phyloP scores from a whole-genome alignment of 2,797 vertebrate genomes.

The Melanotaenia nigrans region DNA sequence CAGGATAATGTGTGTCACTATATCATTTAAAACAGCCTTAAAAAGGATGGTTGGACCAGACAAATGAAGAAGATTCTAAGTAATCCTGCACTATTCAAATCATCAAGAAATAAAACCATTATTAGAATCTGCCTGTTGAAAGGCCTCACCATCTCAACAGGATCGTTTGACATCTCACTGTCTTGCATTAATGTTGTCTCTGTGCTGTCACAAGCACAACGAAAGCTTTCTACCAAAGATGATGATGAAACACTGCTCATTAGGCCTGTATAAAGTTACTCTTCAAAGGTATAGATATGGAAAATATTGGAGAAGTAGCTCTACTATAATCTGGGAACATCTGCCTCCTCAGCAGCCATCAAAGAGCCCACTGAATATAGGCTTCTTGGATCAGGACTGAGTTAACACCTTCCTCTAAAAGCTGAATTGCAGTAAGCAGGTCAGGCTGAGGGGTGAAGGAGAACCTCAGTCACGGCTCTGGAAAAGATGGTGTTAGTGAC shows the following conservation, averaged over 20 bases:
- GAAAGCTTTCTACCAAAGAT: neutral
- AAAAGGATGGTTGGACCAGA: neutral
- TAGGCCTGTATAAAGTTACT: neutral
- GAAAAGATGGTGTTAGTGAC: slow-evolving; percentile 29
- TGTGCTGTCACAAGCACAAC: neutral
- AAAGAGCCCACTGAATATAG: slow-evolving; percentile 15
- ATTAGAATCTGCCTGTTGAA: too few relatives aligned
- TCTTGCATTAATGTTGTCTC: neutral
- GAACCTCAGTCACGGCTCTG: slow-evolving; percentile 11
- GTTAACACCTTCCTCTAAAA: slow-evolving; percentile 20
- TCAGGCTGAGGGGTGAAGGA: slow-evolving; percentile 27
- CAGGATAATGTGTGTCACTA: too few relatives aligned
- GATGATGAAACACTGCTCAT: neutral
- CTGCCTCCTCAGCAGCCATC: neutral
- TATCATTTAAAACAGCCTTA: neutral
- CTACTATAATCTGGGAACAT: slow-evolving; percentile 1
- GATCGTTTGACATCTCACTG: neutral
- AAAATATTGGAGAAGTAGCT: neutral
- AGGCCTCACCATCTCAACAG: too few relatives aligned
- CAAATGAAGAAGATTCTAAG: neutral
- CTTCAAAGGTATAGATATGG: neutral
- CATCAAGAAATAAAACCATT: neutral
- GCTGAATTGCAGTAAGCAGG: slow-evolving; percentile 27
- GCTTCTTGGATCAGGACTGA: slow-evolving; percentile 17
- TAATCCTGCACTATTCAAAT: too few relatives aligned